Evolutionary conservation across 2,888 invertebrate genomes (phyloP), one percentile per base, ranked within the genome.

Genomic region (Ganaspis brasiliensis): DNA sequence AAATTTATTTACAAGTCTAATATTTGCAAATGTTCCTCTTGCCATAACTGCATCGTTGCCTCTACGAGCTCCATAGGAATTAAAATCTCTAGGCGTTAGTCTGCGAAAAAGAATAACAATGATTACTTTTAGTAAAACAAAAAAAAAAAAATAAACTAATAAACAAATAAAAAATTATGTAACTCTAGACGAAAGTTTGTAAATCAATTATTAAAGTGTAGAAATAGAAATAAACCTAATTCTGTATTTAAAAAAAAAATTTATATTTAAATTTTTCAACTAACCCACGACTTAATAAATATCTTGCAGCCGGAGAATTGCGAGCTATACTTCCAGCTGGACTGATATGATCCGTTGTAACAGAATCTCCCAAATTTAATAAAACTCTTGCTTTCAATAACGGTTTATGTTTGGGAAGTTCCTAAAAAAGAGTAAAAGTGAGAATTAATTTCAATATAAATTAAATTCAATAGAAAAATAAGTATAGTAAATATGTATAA

Each of bases 1-100:
- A 88, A 98, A 94, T 91, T 97, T 98, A 93, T 99, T 99, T 12
- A 98, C 95, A 73, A 99, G 92, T 0, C 99, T 95, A 88, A 99
- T 99, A 92, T 99, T 99, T 56, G 99, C 99, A 92, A 99, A 99
- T 0, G 99, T 99, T 26, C 99, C 99, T 61, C 99, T 95, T 0
- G 96, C 95, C 99, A 99, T 99, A 8, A 99, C 95, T 26, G 96
- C 98, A 92, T 99, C 99, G 91, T 99, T 98, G 52, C 99, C 99
- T 83, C 99, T 95, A 6, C 99, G 94, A 0, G 99, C 97, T 0
- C 99, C 99, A 91, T 99, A 99, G 0, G 99, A 99, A 93, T 99
- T 99, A 92, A 99, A 99, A 87, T 99, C 98, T 77, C 96, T 94
- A 0, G 99, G 98, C 0, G 97, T 96, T 14, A 99, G 90, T 0